Evolutionary conservation across 2,113 vertebrate genomes (phyloP).

Genomic region (Uria lomvia): DNA sequence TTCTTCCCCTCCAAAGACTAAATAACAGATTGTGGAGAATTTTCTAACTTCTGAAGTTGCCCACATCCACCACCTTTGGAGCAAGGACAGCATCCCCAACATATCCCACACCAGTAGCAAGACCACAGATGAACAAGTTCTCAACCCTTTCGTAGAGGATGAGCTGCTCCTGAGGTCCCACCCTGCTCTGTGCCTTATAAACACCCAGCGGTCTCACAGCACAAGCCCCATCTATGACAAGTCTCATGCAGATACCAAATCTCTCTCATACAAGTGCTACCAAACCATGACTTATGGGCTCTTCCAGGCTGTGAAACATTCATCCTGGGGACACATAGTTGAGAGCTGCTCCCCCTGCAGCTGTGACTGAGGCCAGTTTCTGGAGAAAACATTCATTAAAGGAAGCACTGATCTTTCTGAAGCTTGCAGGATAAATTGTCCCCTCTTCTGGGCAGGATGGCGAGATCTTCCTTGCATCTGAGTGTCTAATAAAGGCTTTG

Average conservation of each 20-base stretch:
- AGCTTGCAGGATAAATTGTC: neutral
- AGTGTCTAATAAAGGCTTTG: neutral
- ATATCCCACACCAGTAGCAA: neutral
- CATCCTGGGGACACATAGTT: neutral
- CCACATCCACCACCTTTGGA: neutral
- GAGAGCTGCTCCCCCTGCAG: neutral
- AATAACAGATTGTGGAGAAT: neutral
- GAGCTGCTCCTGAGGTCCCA: neutral
- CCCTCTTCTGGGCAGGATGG: neutral
- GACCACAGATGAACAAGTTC: neutral
- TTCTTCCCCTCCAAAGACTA: neutral
- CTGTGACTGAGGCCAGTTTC: neutral
- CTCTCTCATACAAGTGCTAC: accelerated
- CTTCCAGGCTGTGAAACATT: neutral
- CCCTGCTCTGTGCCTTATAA: accelerated
- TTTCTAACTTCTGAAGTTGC: neutral
- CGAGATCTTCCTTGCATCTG: neutral
- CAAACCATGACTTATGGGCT: neutral
- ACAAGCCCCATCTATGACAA: accelerated
- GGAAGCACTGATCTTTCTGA: neutral
- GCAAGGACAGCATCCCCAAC: neutral
- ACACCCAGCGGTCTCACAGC: too few relatives aligned
- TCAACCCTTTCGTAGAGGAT: neutral
- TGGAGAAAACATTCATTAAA: neutral
- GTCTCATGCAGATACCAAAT: accelerated